Evolutionary conservation across 2,888 invertebrate genomes (phyloP), one percentile per base, ranked within the genome.

Genomic region (Pristionchus fissidentatus): DNA sequence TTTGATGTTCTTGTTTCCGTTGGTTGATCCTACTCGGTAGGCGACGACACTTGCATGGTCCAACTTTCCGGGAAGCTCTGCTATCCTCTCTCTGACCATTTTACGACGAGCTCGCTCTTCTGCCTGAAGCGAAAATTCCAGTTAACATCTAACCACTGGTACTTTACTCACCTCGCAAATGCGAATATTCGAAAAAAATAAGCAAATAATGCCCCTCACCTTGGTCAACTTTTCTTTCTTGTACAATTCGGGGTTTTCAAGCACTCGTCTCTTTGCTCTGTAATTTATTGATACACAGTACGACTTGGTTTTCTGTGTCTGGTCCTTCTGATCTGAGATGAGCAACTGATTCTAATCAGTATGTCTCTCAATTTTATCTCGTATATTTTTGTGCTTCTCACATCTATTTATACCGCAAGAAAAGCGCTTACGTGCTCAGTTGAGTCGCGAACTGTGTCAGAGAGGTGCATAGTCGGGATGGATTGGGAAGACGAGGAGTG

Each of bases 161-260:
- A n/a, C n/a, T n/a, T n/a, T n/a, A n/a, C n/a, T n/a, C n/a, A n/a
- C n/a, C n/a, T n/a, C n/a, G n/a, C n/a, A n/a, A n/a, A n/a, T n/a
- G n/a, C n/a, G n/a, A n/a, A n/a, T n/a, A n/a, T n/a, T n/a, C n/a
- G n/a, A n/a, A n/a, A n/a, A n/a, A n/a, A n/a, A n/a, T n/a, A n/a
- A n/a, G n/a, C n/a, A n/a, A n/a, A n/a, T 41, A 4, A 41, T 3
- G 41, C 32, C 29, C 29, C 62, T 26, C 19, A 49, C 84, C 79
- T 87, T 88, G 0, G 85, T 86, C 87, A 88, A 86, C 83, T 87
- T 87, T 57, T 93, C 89, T 57, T 86, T 87, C 78, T 87, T 88
- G 92, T 96, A 96, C 55, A 96, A 93, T 90, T 96, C 96, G 8
- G 94, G 94, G 92, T 96, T 96, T 93, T 96, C 96, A 38, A 96